phyloP scores from a whole-genome alignment of 2,888 invertebrate genomes.

The Gymnosoma rotundatum region DNA sequence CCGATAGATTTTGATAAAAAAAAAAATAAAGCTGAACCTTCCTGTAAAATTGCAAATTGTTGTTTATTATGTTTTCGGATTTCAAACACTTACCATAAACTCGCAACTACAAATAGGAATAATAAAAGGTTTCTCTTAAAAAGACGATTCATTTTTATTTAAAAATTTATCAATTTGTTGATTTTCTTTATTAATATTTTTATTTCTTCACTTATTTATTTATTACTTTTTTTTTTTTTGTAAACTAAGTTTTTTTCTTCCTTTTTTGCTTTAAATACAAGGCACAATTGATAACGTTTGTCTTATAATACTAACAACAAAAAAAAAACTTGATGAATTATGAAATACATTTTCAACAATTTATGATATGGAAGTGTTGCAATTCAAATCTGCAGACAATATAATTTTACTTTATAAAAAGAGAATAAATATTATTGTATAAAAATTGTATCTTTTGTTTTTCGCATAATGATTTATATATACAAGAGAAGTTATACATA shows the following conservation, averaged over 20 bases:
- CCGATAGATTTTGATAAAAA: too few species aligned
- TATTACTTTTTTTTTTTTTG: slow-evolving; percentile 35
- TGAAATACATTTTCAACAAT: slow-evolving; percentile 62
- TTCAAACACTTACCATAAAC: too few species aligned
- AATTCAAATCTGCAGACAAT: slow-evolving; percentile 24
- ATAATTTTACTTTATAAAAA: slow-evolving; percentile 28
- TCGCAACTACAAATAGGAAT: too few species aligned
- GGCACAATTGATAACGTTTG: slow-evolving; percentile 63
- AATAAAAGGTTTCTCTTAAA: too few species aligned
- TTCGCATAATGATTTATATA: slow-evolving; percentile 59
- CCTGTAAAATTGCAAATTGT: too few species aligned
- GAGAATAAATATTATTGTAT: slow-evolving; percentile 41
- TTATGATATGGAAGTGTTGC: slow-evolving; percentile 58
- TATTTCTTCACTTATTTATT: neutral
- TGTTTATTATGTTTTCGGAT: too few species aligned
- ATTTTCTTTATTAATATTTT: neutral
- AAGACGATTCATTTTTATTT: neutral
- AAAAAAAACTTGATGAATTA: slow-evolving; percentile 65
- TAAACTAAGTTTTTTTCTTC: slow-evolving; percentile 51
- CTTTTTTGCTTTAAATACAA: slow-evolving; percentile 61
- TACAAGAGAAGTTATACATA: slow-evolving; percentile 54
- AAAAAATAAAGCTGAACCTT: too few species aligned
- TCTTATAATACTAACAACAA: slow-evolving; percentile 68
- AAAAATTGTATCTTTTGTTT: slow-evolving; percentile 52
- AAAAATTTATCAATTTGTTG: neutral